These are phyloP conservation scores for Autographa gamma DNA, from an alignment of 2,888 invertebrate genomes.

Conservation along the genomic window DNA sequence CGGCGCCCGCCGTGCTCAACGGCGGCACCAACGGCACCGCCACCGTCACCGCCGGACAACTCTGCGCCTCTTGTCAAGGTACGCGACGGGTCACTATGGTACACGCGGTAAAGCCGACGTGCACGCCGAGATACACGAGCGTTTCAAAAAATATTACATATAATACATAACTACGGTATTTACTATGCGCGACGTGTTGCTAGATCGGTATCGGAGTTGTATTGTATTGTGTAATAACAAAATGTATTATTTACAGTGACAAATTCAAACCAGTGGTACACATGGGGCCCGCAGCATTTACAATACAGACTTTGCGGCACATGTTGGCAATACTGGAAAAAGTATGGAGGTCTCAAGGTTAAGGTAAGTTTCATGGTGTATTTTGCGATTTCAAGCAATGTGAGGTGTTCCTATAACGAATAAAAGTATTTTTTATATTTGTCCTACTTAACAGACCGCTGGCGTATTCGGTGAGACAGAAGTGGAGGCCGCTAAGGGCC, in stretches of 20 bases:
- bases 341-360: conserved; percentile 98
- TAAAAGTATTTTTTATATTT: conserved; percentile 5
- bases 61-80: conserved; percentile 89
- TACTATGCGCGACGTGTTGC: background rate
- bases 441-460: conserved; percentile 80
- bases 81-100: no score
- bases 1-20: conserved; percentile 91
- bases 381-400: background rate
- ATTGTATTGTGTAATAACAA: conserved; percentile 13
- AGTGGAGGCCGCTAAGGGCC: conserved; percentile 75
- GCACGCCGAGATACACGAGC: no score
- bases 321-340: conserved; percentile 99
- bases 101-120: no score
- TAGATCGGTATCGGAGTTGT: background rate
- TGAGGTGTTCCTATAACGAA: no score
- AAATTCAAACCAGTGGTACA: conserved; percentile 97
- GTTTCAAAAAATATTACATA: no score
- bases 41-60: conserved; percentile 79
- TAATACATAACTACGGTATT: no score
- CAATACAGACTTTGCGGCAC: conserved; percentile 97
- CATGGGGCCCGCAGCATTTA: conserved; percentile 98
- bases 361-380: conserved; percentile 31
- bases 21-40: conserved; percentile 93
- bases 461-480: conserved; percentile 85
- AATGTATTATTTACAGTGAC: conserved; percentile 85